Evolutionary conservation across 2,888 invertebrate species (phyloP).

Genomic region (Hecatera dysodea): DNA sequence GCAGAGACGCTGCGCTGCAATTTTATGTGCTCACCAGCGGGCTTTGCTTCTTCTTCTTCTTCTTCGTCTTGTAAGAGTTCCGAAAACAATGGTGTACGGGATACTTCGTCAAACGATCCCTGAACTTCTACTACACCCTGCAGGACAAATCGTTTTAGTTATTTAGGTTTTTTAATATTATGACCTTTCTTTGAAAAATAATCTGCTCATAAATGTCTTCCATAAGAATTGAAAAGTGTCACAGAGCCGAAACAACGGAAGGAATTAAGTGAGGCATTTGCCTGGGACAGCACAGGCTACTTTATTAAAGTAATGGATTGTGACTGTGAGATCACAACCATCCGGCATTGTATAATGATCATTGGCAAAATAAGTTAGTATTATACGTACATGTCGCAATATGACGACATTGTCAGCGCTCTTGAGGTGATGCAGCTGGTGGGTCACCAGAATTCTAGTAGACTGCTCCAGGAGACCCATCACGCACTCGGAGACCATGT

Average conservation of each 20-base stretch:
- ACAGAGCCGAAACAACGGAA: neutral
- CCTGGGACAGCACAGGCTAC: neutral
- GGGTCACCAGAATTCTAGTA: constrained; percentile 95
- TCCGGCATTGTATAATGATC: neutral
- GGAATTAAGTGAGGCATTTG: neutral
- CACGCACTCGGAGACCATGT: constrained; percentile 93
- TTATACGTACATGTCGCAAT: constrained; percentile 91
- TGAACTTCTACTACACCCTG: constrained; percentile 92
- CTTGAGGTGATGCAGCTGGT: constrained; percentile 95
- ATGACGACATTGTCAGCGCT: constrained; percentile 92
- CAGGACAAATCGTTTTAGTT: neutral
- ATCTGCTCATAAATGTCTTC: neutral
- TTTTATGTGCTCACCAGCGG: constrained; percentile 42
- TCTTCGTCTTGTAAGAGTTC: constrained; percentile 86
- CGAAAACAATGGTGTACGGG: constrained; percentile 86
- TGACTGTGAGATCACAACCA: neutral
- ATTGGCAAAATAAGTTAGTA: neutral
- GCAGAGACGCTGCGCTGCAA: constrained; percentile 78
- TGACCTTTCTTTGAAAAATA: neutral
- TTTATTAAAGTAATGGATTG: too few species aligned
- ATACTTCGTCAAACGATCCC: constrained; percentile 90
- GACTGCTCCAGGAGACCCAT: constrained; percentile 91
- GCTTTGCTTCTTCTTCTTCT: constrained; percentile 67
- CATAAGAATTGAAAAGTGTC: neutral
- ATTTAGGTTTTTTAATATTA: neutral